Evolutionary conservation across 1,140 invertebrate genomes (phyloP), one percentile per base, ranked within the genome.

Genomic region (Phortica variegata): DNA sequence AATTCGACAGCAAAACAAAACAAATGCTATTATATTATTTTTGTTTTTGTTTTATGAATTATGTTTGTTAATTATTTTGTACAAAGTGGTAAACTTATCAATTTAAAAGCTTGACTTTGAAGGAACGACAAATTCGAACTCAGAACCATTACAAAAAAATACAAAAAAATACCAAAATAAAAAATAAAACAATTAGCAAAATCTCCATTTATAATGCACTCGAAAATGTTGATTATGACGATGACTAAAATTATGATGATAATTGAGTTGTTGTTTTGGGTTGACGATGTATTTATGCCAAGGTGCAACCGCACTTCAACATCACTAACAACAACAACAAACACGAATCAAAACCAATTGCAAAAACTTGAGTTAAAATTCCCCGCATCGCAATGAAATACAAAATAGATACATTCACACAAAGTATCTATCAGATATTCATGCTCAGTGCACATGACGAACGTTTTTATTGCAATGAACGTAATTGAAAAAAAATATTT

Each of bases 261-360:
- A 61, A 66, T 55, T 58, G 56, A 58, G 55, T 56, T 43, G 61
- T 52, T 32, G 26, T 44, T 34, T 26, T 26, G 23, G 5, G 39
- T 61, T 65, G 47, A 50, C 56, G 46, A 47, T 44, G 39, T 49
- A 65, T 63, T 54, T 51, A 51, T 65, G 61, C 51, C 54, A 63
- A 65, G 61, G 61, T 63, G 54, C 61, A 43, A 56, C 38, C 44
- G 46, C 44, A 38, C 36, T 38, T 38, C 16, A 19, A 52, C 55
- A 39, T 52, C 55, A 56, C 44, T 47, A 60, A 51, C 41, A 62
- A 62, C 52, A 62, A 36, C 48, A 16, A 31, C 55, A 50, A 38
- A 56, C 48, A 43, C 43, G 43, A 43, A 47, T 13, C 5, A 6
- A 26, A 26, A 6, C 5, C 10, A 26, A 6, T 5, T 26, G 10